A percentile compares a stretch with the other conserved stretches of the same genome.
phyloP scores from a whole-genome alignment of 1,140 invertebrate species.

The Homarus americanus region DNA sequence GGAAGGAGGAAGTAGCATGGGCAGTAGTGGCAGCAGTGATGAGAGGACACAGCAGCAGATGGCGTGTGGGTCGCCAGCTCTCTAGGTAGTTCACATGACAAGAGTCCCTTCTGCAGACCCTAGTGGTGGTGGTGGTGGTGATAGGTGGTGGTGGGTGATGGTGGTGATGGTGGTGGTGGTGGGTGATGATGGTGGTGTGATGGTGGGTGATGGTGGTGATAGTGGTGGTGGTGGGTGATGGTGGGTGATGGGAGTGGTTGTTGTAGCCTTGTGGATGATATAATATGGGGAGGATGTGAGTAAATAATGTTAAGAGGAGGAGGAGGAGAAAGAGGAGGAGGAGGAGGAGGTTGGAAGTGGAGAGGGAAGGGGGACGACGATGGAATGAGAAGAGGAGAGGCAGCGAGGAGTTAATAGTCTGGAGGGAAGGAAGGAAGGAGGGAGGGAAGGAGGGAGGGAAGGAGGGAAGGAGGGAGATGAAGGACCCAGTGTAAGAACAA shows the following conservation, averaged over 20 bases:
- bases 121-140: too few species aligned
- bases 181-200: too few species aligned
- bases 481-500: background rate
- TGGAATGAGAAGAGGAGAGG: background rate
- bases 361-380: background rate
- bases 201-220: too few species aligned
- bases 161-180: too few species aligned
- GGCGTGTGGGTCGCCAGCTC: too few species aligned
- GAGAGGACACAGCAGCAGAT: background rate
- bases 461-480: background rate
- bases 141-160: too few species aligned
- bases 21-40: background rate
- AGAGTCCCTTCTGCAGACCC: too few species aligned
- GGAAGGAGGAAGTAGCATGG: background rate
- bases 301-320: background rate
- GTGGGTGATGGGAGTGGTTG: too few species aligned
- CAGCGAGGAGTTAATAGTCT: background rate
- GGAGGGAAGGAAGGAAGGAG: background rate
- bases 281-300: background rate
- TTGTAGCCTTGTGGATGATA: too few species aligned
- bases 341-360: background rate
- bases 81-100: too few species aligned
- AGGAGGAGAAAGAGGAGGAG: background rate
- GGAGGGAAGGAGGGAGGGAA: background rate
- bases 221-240: too few species aligned